These are phyloP conservation scores for Spodoptera picta DNA, from an alignment of 2,888 invertebrate species.

Conservation along the genomic window DNA sequence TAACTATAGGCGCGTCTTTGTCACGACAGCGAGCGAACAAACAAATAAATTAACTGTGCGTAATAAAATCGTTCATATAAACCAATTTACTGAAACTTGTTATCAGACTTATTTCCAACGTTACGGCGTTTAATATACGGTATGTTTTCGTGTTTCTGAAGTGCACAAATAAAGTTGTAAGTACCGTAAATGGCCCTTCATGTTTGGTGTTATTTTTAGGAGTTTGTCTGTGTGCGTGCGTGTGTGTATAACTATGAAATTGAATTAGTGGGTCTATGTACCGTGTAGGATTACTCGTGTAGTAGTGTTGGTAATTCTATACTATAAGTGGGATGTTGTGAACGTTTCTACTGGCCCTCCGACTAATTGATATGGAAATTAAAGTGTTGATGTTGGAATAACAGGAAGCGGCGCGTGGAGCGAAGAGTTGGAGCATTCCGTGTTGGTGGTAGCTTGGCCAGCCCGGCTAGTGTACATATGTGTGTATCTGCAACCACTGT, in stretches of 20 bases:
- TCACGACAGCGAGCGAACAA: constrained; percentile 65
- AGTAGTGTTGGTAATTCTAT: constrained; percentile 35
- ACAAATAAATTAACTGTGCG: constrained; percentile 72
- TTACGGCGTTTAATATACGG: background rate
- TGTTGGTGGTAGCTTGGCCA: constrained; percentile 14
- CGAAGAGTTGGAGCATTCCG: constrained; percentile 28
- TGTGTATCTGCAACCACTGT: too few relatives aligned
- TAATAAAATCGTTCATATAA: constrained; percentile 70
- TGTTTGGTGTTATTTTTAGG: constrained; percentile 68
- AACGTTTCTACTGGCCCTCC: constrained; percentile 12
- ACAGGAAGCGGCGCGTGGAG: constrained; percentile 40
- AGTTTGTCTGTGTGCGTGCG: constrained; percentile 24
- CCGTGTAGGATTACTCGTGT: constrained; percentile 18
- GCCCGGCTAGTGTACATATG: too few relatives aligned
- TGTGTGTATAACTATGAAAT: constrained; percentile 55
- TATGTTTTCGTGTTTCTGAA: constrained; percentile 35
- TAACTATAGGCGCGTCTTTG: constrained; percentile 44
- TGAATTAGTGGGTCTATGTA: constrained; percentile 55
- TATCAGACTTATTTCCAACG: constrained; percentile 9
- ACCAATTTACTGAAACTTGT: constrained; percentile 38
- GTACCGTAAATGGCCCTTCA: constrained; percentile 69
- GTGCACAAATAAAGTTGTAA: constrained; percentile 49
- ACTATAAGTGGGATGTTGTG: constrained; percentile 45
- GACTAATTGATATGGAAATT: constrained; percentile 53
- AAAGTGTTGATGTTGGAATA: constrained; percentile 47